A percentile compares a stretch with the other conserved stretches of the same genome.
These are phyloP conservation scores for Araneus ventricosus DNA, from an alignment of 1,140 invertebrate genomes.

Conservation along the genomic window DNA sequence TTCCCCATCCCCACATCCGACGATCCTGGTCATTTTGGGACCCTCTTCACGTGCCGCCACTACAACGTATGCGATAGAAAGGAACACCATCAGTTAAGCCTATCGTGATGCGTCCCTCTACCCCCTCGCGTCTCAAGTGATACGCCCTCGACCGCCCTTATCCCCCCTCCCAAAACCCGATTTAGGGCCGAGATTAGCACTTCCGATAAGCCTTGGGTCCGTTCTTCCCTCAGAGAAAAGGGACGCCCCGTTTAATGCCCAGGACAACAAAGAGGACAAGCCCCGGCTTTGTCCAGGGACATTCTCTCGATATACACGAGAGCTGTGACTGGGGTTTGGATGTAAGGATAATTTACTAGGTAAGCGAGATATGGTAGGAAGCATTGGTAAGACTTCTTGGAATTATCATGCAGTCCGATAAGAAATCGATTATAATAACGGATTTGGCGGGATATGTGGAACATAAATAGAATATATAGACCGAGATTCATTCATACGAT, in stretches of 20 bases:
- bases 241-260: constrained; percentile 16
- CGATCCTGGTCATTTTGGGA: neutral
- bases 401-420: no score
- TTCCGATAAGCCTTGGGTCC: constrained; percentile 10
- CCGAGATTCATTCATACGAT: no score
- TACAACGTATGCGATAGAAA: constrained; percentile 13
- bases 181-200: constrained; percentile 39
- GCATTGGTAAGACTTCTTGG: no score
- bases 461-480: no score
- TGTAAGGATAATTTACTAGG: neutral
- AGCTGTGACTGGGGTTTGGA: neutral
- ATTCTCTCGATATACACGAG: neutral
- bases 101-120: neutral
- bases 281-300: constrained; percentile 26
- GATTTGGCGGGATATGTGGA: no score
- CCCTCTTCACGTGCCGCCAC: neutral
- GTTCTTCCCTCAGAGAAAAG: neutral
- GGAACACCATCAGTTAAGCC: constrained; percentile 33
- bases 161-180: constrained; percentile 17
- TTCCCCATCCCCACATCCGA: neutral
- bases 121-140: neutral
- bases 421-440: no score
- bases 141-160: constrained; percentile 30
- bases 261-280: constrained; percentile 11
- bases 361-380: neutral